Conservation (phyloP, 2,113 vertebrate genomes). For the Nematolebias whitei region DNA sequence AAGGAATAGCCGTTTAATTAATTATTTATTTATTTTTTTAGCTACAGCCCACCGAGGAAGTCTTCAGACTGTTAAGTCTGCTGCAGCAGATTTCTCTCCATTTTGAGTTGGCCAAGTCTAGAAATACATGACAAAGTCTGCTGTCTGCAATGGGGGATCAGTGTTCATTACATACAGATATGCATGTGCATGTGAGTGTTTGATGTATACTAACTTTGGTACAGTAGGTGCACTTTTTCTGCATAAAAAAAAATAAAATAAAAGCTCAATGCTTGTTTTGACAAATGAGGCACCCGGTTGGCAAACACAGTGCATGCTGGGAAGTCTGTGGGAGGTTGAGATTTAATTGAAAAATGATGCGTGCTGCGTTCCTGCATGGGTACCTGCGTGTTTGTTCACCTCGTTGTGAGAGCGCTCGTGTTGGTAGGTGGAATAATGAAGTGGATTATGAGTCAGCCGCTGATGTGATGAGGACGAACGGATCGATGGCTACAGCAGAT, state of each 20-base stretch:
- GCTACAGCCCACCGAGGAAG: too few species aligned
- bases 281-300: slow-evolving; percentile 40
- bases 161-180: too few species aligned
- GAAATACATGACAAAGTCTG: too few species aligned
- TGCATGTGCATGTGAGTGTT: slow-evolving; percentile 1
- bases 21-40: too few species aligned
- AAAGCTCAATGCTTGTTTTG: slow-evolving; percentile 35
- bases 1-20: too few species aligned
- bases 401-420: slow-evolving; percentile 17
- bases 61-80: too few species aligned
- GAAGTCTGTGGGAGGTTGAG: slow-evolving; percentile 43
- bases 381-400: slow-evolving; percentile 37
- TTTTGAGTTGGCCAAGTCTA: too few species aligned
- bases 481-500: slow-evolving; percentile 58
- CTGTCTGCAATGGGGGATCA: too few species aligned
- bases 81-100: too few species aligned
- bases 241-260: too few species aligned
- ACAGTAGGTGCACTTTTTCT: background rate
- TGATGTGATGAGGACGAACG: slow-evolving; percentile 48
- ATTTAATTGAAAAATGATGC: slow-evolving; percentile 66
- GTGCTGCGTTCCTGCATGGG: slow-evolving; percentile 28
- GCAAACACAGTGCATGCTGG: slow-evolving; percentile 46
- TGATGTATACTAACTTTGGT: slow-evolving; percentile 17
- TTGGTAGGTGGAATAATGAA: slow-evolving; percentile 59
- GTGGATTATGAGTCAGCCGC: slow-evolving; percentile 62